These are phyloP conservation scores for Hylaea fasciaria DNA, from an alignment of 2,888 invertebrate genomes.

Conservation along the genomic window DNA sequence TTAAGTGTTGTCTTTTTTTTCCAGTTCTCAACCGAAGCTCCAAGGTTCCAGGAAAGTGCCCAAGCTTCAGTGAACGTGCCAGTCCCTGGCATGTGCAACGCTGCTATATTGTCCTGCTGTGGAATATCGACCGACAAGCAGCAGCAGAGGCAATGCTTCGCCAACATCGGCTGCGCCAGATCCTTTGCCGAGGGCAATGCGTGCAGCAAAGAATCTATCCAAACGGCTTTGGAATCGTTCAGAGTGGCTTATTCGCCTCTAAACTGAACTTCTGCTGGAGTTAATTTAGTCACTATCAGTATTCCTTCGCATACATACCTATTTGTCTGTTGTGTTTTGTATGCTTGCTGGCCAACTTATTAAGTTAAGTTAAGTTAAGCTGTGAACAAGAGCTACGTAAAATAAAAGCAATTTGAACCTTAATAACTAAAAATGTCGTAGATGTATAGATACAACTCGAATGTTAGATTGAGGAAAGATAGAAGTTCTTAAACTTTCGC, in stretches of 20 bases:
- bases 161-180: conserved; percentile 53
- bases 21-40: conserved; percentile 44
- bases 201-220: conserved; percentile 54
- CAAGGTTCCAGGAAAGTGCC: conserved; percentile 26
- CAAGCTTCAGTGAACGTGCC: conserved; percentile 7
- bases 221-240: conserved; percentile 57
- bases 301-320: conserved; percentile 43
- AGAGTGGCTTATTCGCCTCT: conserved; percentile 57
- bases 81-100: conserved; percentile 58
- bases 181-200: conserved; percentile 50
- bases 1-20: conserved; percentile 18
- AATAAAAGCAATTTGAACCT: too few relatives aligned
- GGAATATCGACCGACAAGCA: conserved; percentile 35
- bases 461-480: too few relatives aligned
- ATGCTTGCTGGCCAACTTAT: conserved; percentile 21
- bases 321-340: conserved; percentile 17
- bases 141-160: conserved; percentile 59
- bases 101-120: conserved; percentile 69
- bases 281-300: conserved; percentile 50
- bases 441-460: too few relatives aligned
- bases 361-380: too few relatives aligned
- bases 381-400: too few relatives aligned
- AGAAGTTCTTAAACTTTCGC: too few relatives aligned
- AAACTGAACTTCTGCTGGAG: conserved; percentile 41
- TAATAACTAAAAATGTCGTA: too few relatives aligned